Percentiles rank a stretch among this genome's conserved stretches.
These are phyloP conservation scores for Cataglyphis hispanica DNA, from an alignment of 1,140 invertebrate species.

Conservation along the genomic window DNA sequence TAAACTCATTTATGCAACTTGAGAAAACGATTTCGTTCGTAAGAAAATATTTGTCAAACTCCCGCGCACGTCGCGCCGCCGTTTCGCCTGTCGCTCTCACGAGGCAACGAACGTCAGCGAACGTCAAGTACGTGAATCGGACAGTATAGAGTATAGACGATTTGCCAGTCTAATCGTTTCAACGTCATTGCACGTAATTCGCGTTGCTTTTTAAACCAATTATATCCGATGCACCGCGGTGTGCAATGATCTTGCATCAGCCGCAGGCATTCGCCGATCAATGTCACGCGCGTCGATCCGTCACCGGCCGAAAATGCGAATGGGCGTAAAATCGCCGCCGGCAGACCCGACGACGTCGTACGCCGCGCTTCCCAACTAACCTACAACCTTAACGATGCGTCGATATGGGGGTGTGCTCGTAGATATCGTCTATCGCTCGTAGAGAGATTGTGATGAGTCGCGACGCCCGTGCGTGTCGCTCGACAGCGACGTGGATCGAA, in stretches of 20 bases:
- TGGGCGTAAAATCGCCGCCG: slow-evolving; percentile 74
- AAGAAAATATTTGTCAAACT: too few relatives aligned
- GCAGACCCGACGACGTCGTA: slow-evolving; percentile 63
- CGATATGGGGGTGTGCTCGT: slow-evolving; percentile 9
- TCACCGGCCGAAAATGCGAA: slow-evolving; percentile 70
- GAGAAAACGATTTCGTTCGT: too few relatives aligned
- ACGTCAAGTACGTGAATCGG: slow-evolving; percentile 30
- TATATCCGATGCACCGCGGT: slow-evolving; percentile 64
- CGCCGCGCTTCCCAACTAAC: slow-evolving; percentile 68
- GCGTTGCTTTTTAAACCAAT: slow-evolving; percentile 71
- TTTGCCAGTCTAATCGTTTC: slow-evolving; percentile 75
- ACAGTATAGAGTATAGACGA: slow-evolving; percentile 67
- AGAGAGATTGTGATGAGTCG: slow-evolving; percentile 40
- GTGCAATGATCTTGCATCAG: slow-evolving; percentile 71
- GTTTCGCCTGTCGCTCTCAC: slow-evolving; percentile 3
- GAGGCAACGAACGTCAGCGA: background rate
- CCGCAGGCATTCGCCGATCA: slow-evolving; percentile 67
- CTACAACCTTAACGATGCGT: slow-evolving; percentile 57
- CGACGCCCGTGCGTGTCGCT: background rate
- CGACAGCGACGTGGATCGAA: slow-evolving; percentile 1
- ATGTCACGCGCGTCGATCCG: slow-evolving; percentile 64
- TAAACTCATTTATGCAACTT: too few relatives aligned
- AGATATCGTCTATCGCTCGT: background rate
- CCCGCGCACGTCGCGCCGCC: background rate
- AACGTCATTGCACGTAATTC: slow-evolving; percentile 73